phyloP scores from a whole-genome alignment of 2,797 vertebrate species.

The Buceros bicornis region DNA sequence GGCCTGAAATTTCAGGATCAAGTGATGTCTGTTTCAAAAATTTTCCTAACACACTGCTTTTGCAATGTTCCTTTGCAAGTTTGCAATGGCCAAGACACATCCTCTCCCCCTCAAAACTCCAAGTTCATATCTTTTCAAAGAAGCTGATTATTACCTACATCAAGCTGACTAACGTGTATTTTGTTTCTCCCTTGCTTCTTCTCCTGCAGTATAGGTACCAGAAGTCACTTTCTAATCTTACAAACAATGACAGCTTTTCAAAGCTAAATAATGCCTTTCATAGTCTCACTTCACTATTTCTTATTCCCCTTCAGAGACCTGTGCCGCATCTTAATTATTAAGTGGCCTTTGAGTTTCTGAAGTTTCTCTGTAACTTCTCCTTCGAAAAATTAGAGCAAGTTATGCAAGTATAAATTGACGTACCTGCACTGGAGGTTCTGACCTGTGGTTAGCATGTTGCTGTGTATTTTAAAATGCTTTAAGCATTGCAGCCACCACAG shows the following conservation, averaged over 20 bases:
- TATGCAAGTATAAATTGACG: not conserved
- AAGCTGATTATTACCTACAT: not conserved
- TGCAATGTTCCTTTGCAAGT: not conserved
- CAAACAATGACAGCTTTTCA: not conserved
- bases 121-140: not conserved
- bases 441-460: conserved; percentile 28
- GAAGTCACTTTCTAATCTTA: not conserved
- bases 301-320: not conserved
- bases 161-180: not conserved
- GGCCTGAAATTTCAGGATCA: not conserved
- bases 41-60: not conserved
- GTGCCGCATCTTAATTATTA: not conserved
- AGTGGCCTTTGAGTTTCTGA: not conserved
- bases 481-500: conserved; percentile 33
- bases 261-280: not conserved
- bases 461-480: conserved; percentile 25
- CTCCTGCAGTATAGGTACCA: not conserved
- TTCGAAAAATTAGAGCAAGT: not conserved
- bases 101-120: not conserved
- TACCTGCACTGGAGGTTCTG: not conserved
- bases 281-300: not conserved
- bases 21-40: not conserved
- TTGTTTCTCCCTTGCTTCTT: not conserved
- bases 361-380: not conserved
- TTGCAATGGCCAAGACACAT: not conserved